Base-by-base conservation (phyloP, 2,797 vertebrate species). In the Ara ararauna region DNA sequence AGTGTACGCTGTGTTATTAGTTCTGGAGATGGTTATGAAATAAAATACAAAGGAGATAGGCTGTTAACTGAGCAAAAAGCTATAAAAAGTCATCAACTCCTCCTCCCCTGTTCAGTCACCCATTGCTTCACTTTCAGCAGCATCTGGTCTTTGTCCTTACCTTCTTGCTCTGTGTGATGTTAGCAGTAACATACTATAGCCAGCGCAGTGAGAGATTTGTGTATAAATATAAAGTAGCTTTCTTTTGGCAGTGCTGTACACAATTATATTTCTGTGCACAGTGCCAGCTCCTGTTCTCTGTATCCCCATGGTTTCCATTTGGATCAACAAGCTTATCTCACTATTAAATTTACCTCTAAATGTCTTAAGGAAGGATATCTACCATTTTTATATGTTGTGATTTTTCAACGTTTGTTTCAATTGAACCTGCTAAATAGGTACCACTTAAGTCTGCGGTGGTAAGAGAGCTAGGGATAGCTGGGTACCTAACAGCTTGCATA, bases 21-120 rank as follows among this genome's bases (percentile, higher is more conserved):
- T 84, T 90, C 75, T 85, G 74, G 66, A 93, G 58, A n/a, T 44
- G 32, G 10, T 56, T 95, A 20, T 34, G 62, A 84, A 44, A 40
- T 24, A 67, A 82, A 91, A 87, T 34, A 21, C 36, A 84, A n/a
- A 75, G 30, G 36, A 85, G 29, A 32, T 66, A 81, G 62, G 42
- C 45, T 89, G 64, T 44, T 83, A 71, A 73, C 38, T 70, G 73
- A 87, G 54, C 38, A 86, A 66, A 85, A 89, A 72, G 29, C 54
- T 67, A 4, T 53, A 44, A 89, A 76, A 86, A 80, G 19, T 74
- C 73, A 85, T 74, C 58, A 67, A 10, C 34, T 90, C 65, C 11
- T 71, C 27, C 47, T 73, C 16, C 24, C 4, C 7, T 2, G 2
- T 90, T 14, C 29, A 67, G 34, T 85, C 62, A 64, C 30, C n/a